Conservation (phyloP, 1,140 invertebrate genomes). For the Drosophila teissieri region DNA sequence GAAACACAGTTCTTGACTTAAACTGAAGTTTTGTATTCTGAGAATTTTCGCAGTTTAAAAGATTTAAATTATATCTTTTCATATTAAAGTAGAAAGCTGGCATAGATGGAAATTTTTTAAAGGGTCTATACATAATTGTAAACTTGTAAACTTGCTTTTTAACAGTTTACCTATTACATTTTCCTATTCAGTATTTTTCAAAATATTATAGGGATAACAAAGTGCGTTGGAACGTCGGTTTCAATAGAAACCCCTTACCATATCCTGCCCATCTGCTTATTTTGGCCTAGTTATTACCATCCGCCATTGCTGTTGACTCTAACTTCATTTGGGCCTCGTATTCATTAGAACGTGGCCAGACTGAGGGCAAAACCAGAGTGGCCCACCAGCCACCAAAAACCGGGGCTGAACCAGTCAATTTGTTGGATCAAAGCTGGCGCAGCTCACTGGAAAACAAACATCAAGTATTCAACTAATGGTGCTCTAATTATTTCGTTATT, state of each 20-base stretch:
- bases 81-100: too few species aligned
- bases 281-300: conserved; percentile 25
- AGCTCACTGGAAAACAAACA: background rate
- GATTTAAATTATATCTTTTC: too few species aligned
- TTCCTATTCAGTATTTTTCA: background rate
- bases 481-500: conserved; percentile 36
- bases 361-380: conserved; percentile 9
- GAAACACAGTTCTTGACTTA: background rate
- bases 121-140: too few species aligned
- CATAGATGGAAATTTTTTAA: too few species aligned
- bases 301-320: background rate
- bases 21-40: too few species aligned
- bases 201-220: background rate
- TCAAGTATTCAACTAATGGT: conserved; percentile 17
- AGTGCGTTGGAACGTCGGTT: background rate
- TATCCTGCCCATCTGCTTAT: background rate
- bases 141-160: too few species aligned
- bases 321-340: conserved; percentile 39
- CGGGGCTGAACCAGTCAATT: conserved; percentile 22
- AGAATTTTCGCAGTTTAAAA: too few species aligned
- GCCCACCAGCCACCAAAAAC: conserved; percentile 12
- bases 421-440: background rate
- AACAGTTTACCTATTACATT: background rate
- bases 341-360: conserved; percentile 36
- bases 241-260: background rate